Percentiles rank a stretch among this genome's conserved stretches.
These are phyloP conservation scores for Papilio dardanus DNA, from an alignment of 1,140 invertebrate genomes.

Conservation along the genomic window DNA sequence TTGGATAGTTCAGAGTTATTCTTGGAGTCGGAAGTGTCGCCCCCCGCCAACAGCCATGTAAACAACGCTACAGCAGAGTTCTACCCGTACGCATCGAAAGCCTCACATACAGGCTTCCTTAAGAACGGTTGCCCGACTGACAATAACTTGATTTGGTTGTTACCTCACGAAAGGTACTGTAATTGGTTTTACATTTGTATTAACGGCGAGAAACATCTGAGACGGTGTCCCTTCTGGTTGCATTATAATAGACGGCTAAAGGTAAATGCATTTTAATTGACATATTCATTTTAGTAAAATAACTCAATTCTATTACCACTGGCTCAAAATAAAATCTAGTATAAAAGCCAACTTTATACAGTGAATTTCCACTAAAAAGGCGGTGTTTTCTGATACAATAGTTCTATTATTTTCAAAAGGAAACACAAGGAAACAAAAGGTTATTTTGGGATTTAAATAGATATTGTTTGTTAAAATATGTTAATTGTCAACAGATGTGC, in stretches of 20 bases:
- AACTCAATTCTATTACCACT: neutral
- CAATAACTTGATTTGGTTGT: neutral
- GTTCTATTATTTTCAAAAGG: too few species aligned
- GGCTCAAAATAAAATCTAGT: too few species aligned
- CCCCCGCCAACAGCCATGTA: neutral
- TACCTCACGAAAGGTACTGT: conserved; percentile 20
- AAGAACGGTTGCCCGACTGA: conserved; percentile 18
- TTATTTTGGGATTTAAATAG: too few species aligned
- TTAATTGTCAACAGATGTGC: conserved; percentile 1
- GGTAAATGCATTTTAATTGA: neutral
- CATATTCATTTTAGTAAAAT: neutral
- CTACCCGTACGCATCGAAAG: neutral
- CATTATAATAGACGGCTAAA: conserved; percentile 15
- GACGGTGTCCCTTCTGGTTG: conserved; percentile 23
- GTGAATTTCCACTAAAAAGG: too few species aligned
- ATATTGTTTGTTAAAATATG: neutral
- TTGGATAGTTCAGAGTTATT: conserved; percentile 10
- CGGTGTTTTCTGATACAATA: too few species aligned
- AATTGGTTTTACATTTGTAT: conserved; percentile 24
- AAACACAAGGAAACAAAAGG: too few species aligned
- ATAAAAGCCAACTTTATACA: too few species aligned
- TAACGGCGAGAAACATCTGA: conserved; percentile 16
- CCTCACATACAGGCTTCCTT: neutral
- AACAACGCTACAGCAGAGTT: neutral
- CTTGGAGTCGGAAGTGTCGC: conserved; percentile 20